Evolutionary conservation across 2,888 invertebrate species (phyloP).

Genomic region (Girardia tigrina): DNA sequence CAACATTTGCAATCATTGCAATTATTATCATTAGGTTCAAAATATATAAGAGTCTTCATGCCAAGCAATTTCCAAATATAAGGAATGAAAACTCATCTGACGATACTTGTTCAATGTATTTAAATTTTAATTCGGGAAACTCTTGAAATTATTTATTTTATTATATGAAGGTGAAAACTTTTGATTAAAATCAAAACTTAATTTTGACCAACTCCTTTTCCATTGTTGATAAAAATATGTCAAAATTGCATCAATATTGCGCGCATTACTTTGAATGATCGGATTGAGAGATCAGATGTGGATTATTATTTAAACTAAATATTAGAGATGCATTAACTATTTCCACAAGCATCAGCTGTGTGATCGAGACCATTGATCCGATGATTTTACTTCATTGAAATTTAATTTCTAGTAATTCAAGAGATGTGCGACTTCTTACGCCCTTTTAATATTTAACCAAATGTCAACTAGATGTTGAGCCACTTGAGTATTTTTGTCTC

Average conservation of each 20-base stretch:
- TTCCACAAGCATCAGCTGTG: conserved; percentile 87
- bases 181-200: not conserved
- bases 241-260: conserved; percentile 72
- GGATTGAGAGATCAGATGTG: conserved; percentile 61
- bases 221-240: conserved; percentile 29
- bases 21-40: not conserved
- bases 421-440: too few relatives aligned
- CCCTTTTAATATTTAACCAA: too few relatives aligned
- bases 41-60: conserved; percentile 21
- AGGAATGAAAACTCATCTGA: conserved; percentile 96
- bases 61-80: conserved; percentile 87
- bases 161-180: not conserved
- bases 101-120: conserved; percentile 93
- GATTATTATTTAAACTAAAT: conserved; percentile 69
- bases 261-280: not conserved
- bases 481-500: too few relatives aligned
- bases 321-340: conserved; percentile 86
- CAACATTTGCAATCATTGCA: too few relatives aligned
- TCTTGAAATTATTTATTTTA: conserved; percentile 59
- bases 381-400: too few relatives aligned
- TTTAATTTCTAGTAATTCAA: too few relatives aligned
- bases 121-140: conserved; percentile 94
- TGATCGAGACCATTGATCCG: conserved; percentile 71
- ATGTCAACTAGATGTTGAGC: too few relatives aligned
- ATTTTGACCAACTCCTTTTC: not conserved